Evolutionary conservation across 2,888 invertebrate species (phyloP).

Genomic region (Lasius platythorax): DNA sequence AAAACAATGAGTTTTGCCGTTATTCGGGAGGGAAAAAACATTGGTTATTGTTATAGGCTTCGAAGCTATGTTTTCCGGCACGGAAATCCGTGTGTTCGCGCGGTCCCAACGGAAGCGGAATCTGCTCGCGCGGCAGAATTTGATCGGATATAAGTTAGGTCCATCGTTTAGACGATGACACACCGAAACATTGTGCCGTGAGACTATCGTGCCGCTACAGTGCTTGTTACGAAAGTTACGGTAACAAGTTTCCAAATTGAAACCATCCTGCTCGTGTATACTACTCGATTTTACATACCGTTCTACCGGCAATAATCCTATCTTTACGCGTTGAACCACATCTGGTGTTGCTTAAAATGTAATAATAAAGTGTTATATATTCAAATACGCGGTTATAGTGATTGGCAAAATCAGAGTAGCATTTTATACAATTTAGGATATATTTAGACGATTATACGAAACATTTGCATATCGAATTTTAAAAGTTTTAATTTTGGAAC

Average conservation of each 20-base stretch:
- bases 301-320: conserved; percentile 16
- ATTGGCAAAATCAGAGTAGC: neutral
- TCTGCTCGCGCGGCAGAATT: conserved; percentile 57
- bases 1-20: neutral
- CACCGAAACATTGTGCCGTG: conserved; percentile 53
- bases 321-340: neutral
- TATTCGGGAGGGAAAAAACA: neutral
- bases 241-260: conserved; percentile 70
- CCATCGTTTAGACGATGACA: conserved; percentile 52
- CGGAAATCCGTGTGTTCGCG: neutral
- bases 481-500: neutral
- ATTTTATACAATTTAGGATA: neutral
- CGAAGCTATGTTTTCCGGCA: neutral
- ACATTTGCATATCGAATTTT: neutral
- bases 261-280: conserved; percentile 61
- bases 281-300: conserved; percentile 26
- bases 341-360: neutral
- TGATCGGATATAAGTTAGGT: conserved; percentile 65
- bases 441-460: neutral
- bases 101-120: neutral
- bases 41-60: neutral
- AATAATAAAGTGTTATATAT: neutral
- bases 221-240: conserved; percentile 62
- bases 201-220: conserved; percentile 46
- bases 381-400: neutral